Base-by-base conservation (phyloP, 2,797 vertebrate genomes). In the Tamandua tetradactyla region DNA sequence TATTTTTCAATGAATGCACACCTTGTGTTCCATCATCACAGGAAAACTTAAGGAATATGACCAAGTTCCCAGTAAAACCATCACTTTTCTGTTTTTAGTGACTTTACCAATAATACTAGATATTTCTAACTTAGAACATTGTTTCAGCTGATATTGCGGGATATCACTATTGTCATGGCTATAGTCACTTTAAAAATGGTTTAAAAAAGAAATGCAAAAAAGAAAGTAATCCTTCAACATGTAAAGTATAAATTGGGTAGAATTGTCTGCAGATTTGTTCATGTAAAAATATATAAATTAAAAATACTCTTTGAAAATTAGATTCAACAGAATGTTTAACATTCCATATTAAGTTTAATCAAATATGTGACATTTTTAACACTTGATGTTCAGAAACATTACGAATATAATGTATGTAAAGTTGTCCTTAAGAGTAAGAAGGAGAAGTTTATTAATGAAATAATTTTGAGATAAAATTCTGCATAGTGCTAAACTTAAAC, bases 1-100 rank as follows among this genome's bases (percentile, higher is more conserved):
- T 14, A 25, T 87, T 87, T 91, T 95, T 94, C 55, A 95, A n/a
- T 85, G 49, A 94, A 90, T 79, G 90, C 32, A 59, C 22, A 76
- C 8, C 14, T 64, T 69, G 20, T 79, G 57, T 85, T 92, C 92
- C 22, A 93, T 78, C 52, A 62, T 90, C 62, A 95, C 44, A 93
- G 40, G 20, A 79, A 94, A 92, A 52, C 18, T 32, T 79, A 85
- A 72, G 32, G 30, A 79, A 17, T 78, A 78, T 7, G 35, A 92
- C 76, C 1, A 78, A 61, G 25, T 75, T 68, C 25, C 30, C 64
- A 47, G 22, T 85, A 94, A 92, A 85, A 57, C 27, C 44, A 17
- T 87, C n/a, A 76, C 14, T 81, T 55, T 55, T 55, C 18, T 55
- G 52, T 55, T 55, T 55, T 82, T 93, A 92, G 82, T 74, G 49